Evolutionary conservation across 2,113 vertebrate species (phyloP).

Genomic region (Cyanoramphus novaezelandiae): DNA sequence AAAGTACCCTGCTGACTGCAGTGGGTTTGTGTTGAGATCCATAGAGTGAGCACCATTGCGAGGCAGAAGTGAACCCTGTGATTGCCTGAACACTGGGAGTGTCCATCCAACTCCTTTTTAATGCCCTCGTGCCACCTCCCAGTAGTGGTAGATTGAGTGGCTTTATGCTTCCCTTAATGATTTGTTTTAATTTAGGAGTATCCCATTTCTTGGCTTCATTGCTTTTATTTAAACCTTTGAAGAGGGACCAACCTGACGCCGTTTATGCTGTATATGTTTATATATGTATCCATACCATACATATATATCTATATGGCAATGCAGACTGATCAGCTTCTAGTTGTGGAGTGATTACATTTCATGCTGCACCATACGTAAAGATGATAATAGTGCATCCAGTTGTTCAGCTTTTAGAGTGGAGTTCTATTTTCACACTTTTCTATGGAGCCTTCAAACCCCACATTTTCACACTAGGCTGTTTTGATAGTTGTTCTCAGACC

Average conservation of each 20-base stretch:
- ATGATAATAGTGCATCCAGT: constrained; percentile 43
- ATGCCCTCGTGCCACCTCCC: neutral
- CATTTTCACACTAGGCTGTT: constrained; percentile 72
- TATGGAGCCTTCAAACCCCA: constrained; percentile 71
- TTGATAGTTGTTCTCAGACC: constrained; percentile 71
- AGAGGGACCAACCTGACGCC: constrained; percentile 54
- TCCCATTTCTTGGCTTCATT: constrained; percentile 11
- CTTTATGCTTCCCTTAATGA: neutral
- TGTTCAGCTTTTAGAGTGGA: constrained; percentile 55
- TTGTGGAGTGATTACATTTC: constrained; percentile 28
- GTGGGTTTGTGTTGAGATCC: rapidly evolving
- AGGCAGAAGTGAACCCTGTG: neutral
- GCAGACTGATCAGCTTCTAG: constrained; percentile 35
- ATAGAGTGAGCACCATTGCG: rapidly evolving
- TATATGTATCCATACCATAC: constrained; percentile 60
- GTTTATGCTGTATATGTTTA: constrained; percentile 57
- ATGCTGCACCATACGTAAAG: constrained; percentile 30
- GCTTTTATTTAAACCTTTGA: neutral
- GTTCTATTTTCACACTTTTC: constrained; percentile 68
- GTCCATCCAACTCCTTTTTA: neutral
- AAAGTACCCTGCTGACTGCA: neutral
- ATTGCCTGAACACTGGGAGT: neutral
- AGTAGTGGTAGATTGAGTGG: neutral
- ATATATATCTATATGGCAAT: constrained; percentile 60
- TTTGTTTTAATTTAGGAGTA: neutral